These are phyloP conservation scores for Scomber colias DNA, from an alignment of 2,113 vertebrate species.

Conservation along the genomic window DNA sequence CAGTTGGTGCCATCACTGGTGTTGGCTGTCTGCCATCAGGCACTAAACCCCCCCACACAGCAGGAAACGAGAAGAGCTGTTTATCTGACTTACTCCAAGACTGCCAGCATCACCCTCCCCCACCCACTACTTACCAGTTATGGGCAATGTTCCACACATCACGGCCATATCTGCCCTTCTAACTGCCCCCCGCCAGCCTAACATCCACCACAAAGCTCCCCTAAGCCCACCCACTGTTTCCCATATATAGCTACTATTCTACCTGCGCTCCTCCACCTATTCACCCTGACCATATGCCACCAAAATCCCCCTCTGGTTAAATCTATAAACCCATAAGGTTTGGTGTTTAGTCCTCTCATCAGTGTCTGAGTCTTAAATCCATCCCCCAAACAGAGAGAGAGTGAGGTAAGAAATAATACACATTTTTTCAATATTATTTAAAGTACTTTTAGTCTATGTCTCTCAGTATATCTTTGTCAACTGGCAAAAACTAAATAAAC, in stretches of 20 bases:
- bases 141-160: constrained; percentile 58
- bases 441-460: not conserved
- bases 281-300: constrained; percentile 47
- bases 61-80: constrained; percentile 72
- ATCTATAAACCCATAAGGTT: constrained; percentile 43
- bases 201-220: constrained; percentile 65
- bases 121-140: constrained; percentile 39
- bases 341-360: constrained; percentile 17
- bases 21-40: constrained; percentile 76
- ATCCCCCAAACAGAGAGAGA: constrained; percentile 5
- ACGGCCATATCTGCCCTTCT: constrained; percentile 57
- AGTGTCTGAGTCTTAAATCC: not conserved
- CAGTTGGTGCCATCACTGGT: constrained; percentile 80
- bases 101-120: constrained; percentile 58
- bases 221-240: constrained; percentile 49
- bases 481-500: no score
- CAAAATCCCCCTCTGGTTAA: constrained; percentile 42
- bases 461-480: not conserved
- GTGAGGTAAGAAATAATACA: not conserved
- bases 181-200: constrained; percentile 54
- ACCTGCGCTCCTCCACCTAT: constrained; percentile 32
- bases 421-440: not conserved
- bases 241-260: constrained; percentile 36
- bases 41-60: constrained; percentile 61
- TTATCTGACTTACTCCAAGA: constrained; percentile 72